Conservation (phyloP, 1,140 invertebrate species). For the Stratiolaelaps scimitus region DNA sequence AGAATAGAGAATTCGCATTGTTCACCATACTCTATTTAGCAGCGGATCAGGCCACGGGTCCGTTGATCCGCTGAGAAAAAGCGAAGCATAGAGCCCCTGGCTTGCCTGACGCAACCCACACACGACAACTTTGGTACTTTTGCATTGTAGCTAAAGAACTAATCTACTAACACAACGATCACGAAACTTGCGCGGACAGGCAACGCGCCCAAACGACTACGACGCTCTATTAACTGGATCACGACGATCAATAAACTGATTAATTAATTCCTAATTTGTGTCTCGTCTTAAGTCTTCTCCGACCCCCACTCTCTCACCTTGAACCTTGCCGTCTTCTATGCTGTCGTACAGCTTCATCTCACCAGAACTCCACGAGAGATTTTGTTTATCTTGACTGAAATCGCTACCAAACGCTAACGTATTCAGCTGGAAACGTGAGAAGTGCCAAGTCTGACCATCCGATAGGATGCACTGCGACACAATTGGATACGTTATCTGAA, state of each 20-base stretch:
- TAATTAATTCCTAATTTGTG: too few relatives aligned
- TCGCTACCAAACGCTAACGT: constrained; percentile 40
- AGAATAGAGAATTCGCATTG: background rate
- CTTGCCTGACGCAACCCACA: too few relatives aligned
- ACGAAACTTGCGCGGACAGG: background rate
- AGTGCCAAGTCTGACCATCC: constrained; percentile 38
- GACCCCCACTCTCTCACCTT: constrained; percentile 31
- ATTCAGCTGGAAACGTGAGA: constrained; percentile 41
- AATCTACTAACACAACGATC: background rate
- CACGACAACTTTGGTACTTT: too few relatives aligned
- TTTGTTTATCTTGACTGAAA: constrained; percentile 37
- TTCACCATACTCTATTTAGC: too few relatives aligned
- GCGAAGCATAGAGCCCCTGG: too few relatives aligned
- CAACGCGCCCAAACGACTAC: background rate
- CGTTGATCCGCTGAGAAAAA: too few relatives aligned
- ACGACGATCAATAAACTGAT: background rate
- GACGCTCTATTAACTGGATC: background rate
- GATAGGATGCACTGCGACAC: constrained; percentile 39
- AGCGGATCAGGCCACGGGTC: too few relatives aligned
- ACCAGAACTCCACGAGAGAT: constrained; percentile 38
- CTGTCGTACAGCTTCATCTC: constrained; percentile 37
- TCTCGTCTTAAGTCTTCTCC: too few relatives aligned
- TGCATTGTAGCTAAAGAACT: too few relatives aligned
- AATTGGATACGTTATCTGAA: constrained; percentile 40
- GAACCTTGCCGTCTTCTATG: constrained; percentile 37